Base-by-base conservation (phyloP, 2,888 invertebrate genomes). In the Stenodema calcarata region DNA sequence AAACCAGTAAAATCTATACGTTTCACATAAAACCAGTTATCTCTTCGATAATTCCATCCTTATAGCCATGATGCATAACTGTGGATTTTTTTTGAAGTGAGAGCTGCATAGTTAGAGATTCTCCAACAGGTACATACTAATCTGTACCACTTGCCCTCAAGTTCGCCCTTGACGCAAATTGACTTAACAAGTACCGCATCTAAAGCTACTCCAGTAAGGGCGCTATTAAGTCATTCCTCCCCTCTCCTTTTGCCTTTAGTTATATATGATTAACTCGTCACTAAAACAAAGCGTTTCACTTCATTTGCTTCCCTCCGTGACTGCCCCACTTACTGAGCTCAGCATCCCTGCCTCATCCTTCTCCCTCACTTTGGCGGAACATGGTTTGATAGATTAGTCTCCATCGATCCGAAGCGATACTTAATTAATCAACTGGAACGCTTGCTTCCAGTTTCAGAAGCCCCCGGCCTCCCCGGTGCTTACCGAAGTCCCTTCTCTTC, bases 391-490 rank as follows among this genome's bases (percentile, higher is more conserved):
- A 78, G 78, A 78, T 78, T 78, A 44, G 78, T 42, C 78, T 78
- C 78, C 44, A 78, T 78, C 44, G 78, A 78, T 78, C 78, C 42
- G 18, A 78, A 44, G 78, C 78, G 78, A 44, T 78, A 78, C 78
- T 44, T 78, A 78, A 78, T 78, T 78, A 78, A 78, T 78, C 78
- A 78, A 23, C 78, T 78, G 44, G 78, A 78, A 78, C 78, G 78
- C 78, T 73, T 35, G 73, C 73, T 78, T 78, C 78, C 78, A 78
- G 41, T 78, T 78, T 42, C 18, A 44, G 41, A 44, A 78, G 44
- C 30, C 78, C 18, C 18, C 54, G 2, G 6, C 11, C 18, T 18
- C 23, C 4, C 62, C 11, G 23, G 1, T 62, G 23, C 62, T 27
- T 23, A 27, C 27, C 62, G 11, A 62, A 62, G 62, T 23, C 18